Base-by-base conservation (phyloP, 2,113 vertebrate genomes). In the Lepus americanus region DNA sequence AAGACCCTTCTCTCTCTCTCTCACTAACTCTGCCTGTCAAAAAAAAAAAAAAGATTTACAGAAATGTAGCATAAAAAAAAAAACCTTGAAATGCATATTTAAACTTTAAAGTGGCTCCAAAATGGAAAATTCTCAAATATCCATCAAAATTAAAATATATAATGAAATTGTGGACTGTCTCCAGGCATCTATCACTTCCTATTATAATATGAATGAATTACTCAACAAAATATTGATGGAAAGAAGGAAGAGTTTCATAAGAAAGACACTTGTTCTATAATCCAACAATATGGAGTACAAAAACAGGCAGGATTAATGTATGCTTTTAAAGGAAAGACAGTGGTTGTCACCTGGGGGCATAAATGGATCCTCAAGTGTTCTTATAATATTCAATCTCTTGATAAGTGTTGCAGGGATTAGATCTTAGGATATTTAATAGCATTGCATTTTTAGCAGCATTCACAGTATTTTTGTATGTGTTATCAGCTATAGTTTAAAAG, bases 401-500 rank as follows among this genome's bases (percentile, higher is more conserved):
- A 61, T 36, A 89, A 77, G 49, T 51, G 12, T 49, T 39, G 9
- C 16, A 64, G 10, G 5, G 16, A 81, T 9, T 61, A 76, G 16
- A 36, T 53, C 1, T 29, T 67, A 82, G 6, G 8, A 59, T 87
- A 80, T 64, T 25, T 87, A 76, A 85, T 53, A 27, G 49, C 51
- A 14, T 9, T 78, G 0, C 70, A 53, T 49, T 80, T 89, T 87
- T 82, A 73, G 7, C 44, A 82, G 3, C 1, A 72, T 51, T 91
- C 20, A 64, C 44, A 82, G 16, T 67, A 22, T 31, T 89, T 92
- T 79, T 73, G 10, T 22, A 20, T 85, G 51, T 84, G 3, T 33
- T 92, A 86, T 61, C 27, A 80, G 27, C 10, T 92, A 66, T 14
- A 89, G 82, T 95, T 95, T 91, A 91, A 53, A 74, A 94, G 3